Evolutionary conservation across 2,888 invertebrate species (phyloP).

Genomic region (Lochmaea capreae): DNA sequence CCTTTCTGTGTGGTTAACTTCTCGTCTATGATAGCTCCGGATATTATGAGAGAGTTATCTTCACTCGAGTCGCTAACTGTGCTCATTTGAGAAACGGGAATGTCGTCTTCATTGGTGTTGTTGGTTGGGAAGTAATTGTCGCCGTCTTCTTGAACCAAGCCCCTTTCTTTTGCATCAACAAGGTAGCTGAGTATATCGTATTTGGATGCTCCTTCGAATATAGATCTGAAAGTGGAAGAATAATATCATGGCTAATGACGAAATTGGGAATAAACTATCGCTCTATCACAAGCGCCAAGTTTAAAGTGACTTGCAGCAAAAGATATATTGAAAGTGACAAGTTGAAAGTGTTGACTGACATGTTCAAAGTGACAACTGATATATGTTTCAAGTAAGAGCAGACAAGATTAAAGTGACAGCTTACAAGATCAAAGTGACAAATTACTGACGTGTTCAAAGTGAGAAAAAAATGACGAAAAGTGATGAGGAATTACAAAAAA

Average conservation of each 20-base stretch:
- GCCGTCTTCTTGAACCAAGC: constrained; percentile 77
- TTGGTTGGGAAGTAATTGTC: constrained; percentile 74
- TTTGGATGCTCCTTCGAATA: constrained; percentile 86
- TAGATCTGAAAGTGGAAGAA: constrained; percentile 65
- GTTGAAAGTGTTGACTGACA: too few relatives aligned
- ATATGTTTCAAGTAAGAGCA: too few relatives aligned
- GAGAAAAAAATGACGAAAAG: too few relatives aligned
- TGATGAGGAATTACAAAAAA: too few relatives aligned
- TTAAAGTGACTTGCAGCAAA: too few relatives aligned
- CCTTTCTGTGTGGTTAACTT: constrained; percentile 70
- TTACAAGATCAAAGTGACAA: too few relatives aligned
- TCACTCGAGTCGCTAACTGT: constrained; percentile 89
- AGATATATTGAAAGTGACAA: too few relatives aligned
- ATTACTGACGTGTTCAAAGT: too few relatives aligned
- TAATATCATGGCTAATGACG: background rate
- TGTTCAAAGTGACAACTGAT: too few relatives aligned
- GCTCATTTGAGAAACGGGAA: constrained; percentile 80
- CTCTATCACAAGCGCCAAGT: too few relatives aligned
- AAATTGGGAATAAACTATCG: background rate
- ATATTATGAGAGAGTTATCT: constrained; percentile 78
- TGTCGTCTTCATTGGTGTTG: constrained; percentile 67
- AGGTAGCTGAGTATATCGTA: constrained; percentile 91
- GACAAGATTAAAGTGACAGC: too few relatives aligned
- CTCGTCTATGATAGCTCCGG: constrained; percentile 71
- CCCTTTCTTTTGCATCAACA: constrained; percentile 86